phyloP scores from a whole-genome alignment of 2,888 invertebrate genomes.

The Nomada fabriciana region DNA sequence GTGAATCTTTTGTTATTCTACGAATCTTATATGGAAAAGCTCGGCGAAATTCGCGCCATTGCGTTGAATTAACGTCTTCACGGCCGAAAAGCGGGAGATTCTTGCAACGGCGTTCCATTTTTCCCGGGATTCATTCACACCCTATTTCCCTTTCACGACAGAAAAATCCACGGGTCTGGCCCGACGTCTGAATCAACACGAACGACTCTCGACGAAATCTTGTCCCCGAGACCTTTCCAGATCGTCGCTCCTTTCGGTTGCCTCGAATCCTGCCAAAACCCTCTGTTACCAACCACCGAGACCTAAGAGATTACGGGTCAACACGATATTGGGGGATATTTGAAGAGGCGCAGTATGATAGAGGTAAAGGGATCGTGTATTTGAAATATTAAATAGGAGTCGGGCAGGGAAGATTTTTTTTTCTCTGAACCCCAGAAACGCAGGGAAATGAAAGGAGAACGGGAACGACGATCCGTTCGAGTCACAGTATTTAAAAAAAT shows the following conservation, averaged over 20 bases:
- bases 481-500: neutral
- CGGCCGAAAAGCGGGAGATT: constrained; percentile 8
- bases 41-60: constrained; percentile 32
- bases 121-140: constrained; percentile 56
- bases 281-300: constrained; percentile 38
- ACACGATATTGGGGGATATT: constrained; percentile 1
- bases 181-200: constrained; percentile 51
- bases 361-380: neutral
- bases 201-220: constrained; percentile 46
- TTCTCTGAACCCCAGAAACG: too few species aligned
- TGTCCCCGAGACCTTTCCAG: constrained; percentile 44
- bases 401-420: too few species aligned
- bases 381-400: too few species aligned
- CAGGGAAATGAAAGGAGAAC: too few species aligned
- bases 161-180: constrained; percentile 38
- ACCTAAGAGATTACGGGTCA: constrained; percentile 55
- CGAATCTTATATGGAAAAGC: neutral
- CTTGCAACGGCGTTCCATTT: constrained; percentile 24
- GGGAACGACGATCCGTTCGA: neutral
- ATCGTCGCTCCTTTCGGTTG: constrained; percentile 34
- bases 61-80: constrained; percentile 42
- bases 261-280: constrained; percentile 12
- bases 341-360: neutral
- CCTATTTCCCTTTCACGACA: constrained; percentile 53
- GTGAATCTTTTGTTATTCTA: neutral